A percentile compares a stretch with the other conserved stretches of the same genome.
phyloP scores from a whole-genome alignment of 2,797 vertebrate genomes.

The Sardinella longiceps region DNA sequence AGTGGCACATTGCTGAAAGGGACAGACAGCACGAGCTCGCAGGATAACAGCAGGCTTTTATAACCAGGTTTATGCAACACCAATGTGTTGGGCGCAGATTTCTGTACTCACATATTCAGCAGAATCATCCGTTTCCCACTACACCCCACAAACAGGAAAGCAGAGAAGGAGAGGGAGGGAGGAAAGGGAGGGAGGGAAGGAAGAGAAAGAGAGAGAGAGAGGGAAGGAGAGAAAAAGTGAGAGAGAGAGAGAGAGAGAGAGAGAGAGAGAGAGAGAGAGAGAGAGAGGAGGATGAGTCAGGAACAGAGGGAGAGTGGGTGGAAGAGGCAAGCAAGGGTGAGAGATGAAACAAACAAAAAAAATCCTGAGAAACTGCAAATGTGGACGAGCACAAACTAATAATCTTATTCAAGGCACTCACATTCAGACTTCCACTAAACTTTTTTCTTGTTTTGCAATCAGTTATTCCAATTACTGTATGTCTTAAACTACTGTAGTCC shows the following conservation, averaged over 20 bases:
- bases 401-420: background rate
- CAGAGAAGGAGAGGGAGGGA: slow-evolving; percentile 21
- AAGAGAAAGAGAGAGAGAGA: slow-evolving; percentile 16
- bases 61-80: slow-evolving; percentile 46
- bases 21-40: slow-evolving; percentile 32
- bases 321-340: slow-evolving; percentile 53
- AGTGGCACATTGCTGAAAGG: slow-evolving; percentile 28
- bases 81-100: slow-evolving; percentile 25
- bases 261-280: slow-evolving; percentile 16
- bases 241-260: slow-evolving; percentile 22
- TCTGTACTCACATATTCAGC: slow-evolving; percentile 91
- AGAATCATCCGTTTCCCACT: slow-evolving; percentile 87
- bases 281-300: slow-evolving; percentile 47
- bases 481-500: background rate
- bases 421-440: background rate
- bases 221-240: slow-evolving; percentile 21
- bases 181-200: background rate
- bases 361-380: background rate
- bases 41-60: slow-evolving; percentile 36
- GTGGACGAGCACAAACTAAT: slow-evolving; percentile 2
- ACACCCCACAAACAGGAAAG: slow-evolving; percentile 62
- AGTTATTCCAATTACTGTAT: background rate
- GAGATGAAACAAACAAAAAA: slow-evolving; percentile 34
- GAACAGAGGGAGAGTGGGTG: slow-evolving; percentile 54
- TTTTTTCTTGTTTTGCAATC: background rate